Conservation (phyloP, 2,113 vertebrate species). For the Trogon surrucura region DNA sequence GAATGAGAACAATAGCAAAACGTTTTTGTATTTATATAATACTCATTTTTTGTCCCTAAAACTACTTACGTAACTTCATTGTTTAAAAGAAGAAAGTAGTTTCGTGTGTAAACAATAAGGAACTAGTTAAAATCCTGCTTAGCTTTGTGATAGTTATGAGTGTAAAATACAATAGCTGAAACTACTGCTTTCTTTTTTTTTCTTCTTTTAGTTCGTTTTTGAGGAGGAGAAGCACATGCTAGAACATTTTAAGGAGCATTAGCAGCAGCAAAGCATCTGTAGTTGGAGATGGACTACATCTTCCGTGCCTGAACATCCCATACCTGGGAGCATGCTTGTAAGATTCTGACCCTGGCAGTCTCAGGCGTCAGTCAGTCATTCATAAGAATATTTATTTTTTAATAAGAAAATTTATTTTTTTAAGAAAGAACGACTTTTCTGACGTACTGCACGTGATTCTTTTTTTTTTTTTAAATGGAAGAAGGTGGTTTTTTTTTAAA, state of each 20-base stretch:
- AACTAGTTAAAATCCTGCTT: not conserved
- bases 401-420: not conserved
- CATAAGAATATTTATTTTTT: not conserved
- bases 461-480: not conserved
- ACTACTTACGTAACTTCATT: not conserved
- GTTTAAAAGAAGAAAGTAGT: not conserved
- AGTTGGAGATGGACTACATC: not conserved
- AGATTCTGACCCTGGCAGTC: not conserved
- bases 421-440: not conserved
- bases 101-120: not conserved
- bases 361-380: not conserved
- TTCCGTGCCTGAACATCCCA: accelerated
- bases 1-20: not conserved
- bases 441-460: not conserved
- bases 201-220: not conserved
- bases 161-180: not conserved
- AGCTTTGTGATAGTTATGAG: not conserved
- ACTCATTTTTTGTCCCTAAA: not conserved
- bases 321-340: not conserved
- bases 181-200: not conserved
- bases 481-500: not conserved
- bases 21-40: not conserved
- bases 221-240: not conserved
- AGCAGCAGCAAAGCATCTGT: not conserved
- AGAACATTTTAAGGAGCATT: not conserved